A percentile compares a stretch with the other conserved stretches of the same genome.
phyloP scores from a whole-genome alignment of 2,797 vertebrate genomes.

The Urosaurus nigricauda region DNA sequence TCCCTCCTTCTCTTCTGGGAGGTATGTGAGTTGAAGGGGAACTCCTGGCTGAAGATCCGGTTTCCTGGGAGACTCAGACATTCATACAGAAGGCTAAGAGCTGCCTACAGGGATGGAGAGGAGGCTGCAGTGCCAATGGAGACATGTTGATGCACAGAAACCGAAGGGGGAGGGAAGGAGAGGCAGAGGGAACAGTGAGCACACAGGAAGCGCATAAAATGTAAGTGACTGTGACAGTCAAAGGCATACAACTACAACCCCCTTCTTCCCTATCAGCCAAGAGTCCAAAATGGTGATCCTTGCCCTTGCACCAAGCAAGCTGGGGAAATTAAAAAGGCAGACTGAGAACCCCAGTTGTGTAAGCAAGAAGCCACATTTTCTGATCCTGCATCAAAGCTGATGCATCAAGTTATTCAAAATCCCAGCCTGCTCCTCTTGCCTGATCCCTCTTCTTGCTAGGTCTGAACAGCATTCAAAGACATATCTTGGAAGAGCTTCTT shows the following conservation, averaged over 20 bases:
- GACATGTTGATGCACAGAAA: neutral
- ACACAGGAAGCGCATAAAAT: neutral
- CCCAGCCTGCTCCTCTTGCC: neutral
- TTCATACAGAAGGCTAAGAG: slow-evolving; percentile 21
- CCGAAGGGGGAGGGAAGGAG: neutral
- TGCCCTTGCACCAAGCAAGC: neutral
- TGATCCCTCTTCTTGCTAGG: too few species aligned
- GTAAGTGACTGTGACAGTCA: neutral
- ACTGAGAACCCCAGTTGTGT: too few species aligned
- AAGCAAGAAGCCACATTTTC: neutral
- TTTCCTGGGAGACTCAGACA: slow-evolving; percentile 68
- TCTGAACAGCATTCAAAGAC: too few species aligned
- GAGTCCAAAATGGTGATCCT: neutral
- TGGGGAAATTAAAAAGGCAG: neutral
- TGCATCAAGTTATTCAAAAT: neutral
- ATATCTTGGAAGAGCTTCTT: too few species aligned
- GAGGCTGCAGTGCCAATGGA: slow-evolving; percentile 5
- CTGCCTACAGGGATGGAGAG: slow-evolving; percentile 41
- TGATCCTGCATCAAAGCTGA: neutral
- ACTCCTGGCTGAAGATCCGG: slow-evolving; percentile 64
- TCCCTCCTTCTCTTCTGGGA: slow-evolving; percentile 33
- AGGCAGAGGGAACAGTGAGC: neutral
- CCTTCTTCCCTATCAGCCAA: neutral
- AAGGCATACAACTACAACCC: neutral
- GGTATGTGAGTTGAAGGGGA: slow-evolving; percentile 56